phyloP scores from a whole-genome alignment of 2,113 vertebrate species.

The Falcunculus frontatus region DNA sequence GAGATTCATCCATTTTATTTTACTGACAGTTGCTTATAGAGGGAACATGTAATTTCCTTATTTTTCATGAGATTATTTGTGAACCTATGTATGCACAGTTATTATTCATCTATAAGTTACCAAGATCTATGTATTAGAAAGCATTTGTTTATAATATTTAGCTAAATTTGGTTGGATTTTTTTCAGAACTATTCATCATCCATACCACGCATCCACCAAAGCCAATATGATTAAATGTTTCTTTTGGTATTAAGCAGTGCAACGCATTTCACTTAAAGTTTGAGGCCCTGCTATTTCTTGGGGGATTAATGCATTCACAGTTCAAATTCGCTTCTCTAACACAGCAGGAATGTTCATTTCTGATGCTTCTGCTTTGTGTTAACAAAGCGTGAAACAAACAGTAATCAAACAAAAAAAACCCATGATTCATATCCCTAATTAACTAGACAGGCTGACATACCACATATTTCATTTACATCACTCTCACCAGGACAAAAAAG shows the following conservation, averaged over 20 bases:
- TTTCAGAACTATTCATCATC: background rate
- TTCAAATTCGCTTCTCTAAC: background rate
- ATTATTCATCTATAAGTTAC: background rate
- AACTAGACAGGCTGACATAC: background rate
- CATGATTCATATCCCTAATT: background rate
- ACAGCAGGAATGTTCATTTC: background rate
- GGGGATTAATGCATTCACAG: background rate
- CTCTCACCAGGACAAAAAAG: background rate
- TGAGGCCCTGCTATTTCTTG: background rate
- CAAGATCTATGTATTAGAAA: background rate
- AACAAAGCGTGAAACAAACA: constrained; percentile 11
- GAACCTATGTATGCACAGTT: background rate
- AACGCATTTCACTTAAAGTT: background rate
- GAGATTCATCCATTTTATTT: background rate
- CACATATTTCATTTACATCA: background rate
- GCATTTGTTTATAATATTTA: background rate
- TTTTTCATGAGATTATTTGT: background rate
- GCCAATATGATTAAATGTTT: fast-evolving
- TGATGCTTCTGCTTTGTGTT: background rate
- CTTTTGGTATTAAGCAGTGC: background rate
- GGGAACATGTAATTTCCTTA: background rate
- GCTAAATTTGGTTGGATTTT: background rate
- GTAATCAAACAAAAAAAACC: background rate
- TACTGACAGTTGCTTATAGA: background rate
- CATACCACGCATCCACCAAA: background rate